Percentiles rank a stretch among this genome's conserved stretches.
Conservation (phyloP, 64 coral and sea anemone genomes). For the Montipora sp. region DNA sequence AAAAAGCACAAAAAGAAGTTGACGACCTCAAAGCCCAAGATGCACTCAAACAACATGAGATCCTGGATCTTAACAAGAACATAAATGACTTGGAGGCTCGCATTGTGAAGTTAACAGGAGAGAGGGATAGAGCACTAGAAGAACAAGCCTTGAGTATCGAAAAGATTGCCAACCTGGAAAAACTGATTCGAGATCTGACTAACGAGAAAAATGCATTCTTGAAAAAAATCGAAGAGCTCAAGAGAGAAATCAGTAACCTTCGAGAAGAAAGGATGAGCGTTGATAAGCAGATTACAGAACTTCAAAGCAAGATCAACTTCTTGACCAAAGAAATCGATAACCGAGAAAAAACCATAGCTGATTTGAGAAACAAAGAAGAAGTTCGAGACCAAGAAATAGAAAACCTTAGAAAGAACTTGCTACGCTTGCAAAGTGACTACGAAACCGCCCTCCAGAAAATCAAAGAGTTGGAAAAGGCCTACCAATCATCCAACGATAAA, state of each 20-base stretch:
- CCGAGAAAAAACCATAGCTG: slow-evolving; percentile 69
- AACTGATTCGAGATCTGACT: slow-evolving; percentile 74
- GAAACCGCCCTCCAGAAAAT: slow-evolving; percentile 89
- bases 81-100: slow-evolving; percentile 84
- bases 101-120: slow-evolving; percentile 69
- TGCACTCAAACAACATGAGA: slow-evolving; percentile 71
- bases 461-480: slow-evolving; percentile 80
- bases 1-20: slow-evolving; percentile 73
- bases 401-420: slow-evolving; percentile 84
- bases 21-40: slow-evolving; percentile 74
- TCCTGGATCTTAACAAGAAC: slow-evolving; percentile 81
- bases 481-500: slow-evolving; percentile 70
- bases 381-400: slow-evolving; percentile 81
- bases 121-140: slow-evolving; percentile 82
- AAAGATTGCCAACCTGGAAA: slow-evolving; percentile 65
- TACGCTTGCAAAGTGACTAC: slow-evolving; percentile 79
- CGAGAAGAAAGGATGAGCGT: slow-evolving; percentile 77
- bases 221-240: slow-evolving; percentile 87
- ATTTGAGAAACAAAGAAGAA: slow-evolving; percentile 74
- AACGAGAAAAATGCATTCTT: slow-evolving; percentile 69
- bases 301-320: slow-evolving; percentile 83
- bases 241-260: slow-evolving; percentile 48
- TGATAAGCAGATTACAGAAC: slow-evolving; percentile 76
- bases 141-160: slow-evolving; percentile 61
- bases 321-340: slow-evolving; percentile 73